Base-by-base conservation (phyloP, 1,140 invertebrate genomes). In the Hesperophylax magnus region DNA sequence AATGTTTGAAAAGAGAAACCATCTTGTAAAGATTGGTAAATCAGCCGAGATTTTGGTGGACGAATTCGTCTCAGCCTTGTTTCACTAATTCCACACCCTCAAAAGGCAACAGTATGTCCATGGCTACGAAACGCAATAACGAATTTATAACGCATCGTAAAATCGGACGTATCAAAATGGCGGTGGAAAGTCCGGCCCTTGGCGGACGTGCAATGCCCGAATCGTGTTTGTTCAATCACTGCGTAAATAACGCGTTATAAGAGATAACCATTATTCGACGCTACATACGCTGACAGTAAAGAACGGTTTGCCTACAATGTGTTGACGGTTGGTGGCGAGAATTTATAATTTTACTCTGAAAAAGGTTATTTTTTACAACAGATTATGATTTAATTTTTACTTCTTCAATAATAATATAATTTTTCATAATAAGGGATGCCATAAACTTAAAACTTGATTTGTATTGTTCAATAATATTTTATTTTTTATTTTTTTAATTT, bases 61-160 rank as follows among this genome's bases (percentile, higher is more conserved):
- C 18, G 54, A n/a, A 56, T 56, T 56, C 15, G 17, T 4, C 7
- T 58, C n/a, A 22, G n/a, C 56, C 56, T 58, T 18, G n/a, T 20
- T 18, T 7, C 6, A 1, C 6, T 15, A 24, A 61, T 11, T 61
- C 15, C 22, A 20, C 14, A n/a, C 39, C 39, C 7, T 11, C 39
- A 47, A 14, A 14, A 47, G 9, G 3, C 27, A 27, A 27, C 39
- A 47, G 39, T 47, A 47, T 14, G 39, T 47, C 39, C 11, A 47
- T 11, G 22, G 63, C 31, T 18, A 27, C 63, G 63, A 7, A 34
- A n/a, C 69, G 52, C 52, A 54, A 72, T 72, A 72, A 72, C 69
- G 47, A 54, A 72, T 72, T 72, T 72, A 72, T 72, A 53, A 53
- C 69, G 47, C 69, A 54, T 72, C 69, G 69, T 72, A 72, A 72